Conservation (phyloP, 92 coral and sea anemone species). For the Anthopleura xanthogrammica region DNA sequence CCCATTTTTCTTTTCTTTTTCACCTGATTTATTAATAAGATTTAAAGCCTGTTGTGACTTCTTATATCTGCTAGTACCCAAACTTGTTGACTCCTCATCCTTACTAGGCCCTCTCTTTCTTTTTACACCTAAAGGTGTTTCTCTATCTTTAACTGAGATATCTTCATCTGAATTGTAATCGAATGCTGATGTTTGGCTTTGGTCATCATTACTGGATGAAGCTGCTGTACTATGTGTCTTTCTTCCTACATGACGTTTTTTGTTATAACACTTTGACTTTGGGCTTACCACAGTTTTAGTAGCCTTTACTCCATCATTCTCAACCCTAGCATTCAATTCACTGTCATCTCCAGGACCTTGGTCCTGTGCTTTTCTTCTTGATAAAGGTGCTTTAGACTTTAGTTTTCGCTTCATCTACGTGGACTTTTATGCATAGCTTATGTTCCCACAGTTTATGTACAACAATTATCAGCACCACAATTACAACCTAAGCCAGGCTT, state of each 20-base stretch:
- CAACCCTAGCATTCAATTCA: neutral
- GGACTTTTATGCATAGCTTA: neutral
- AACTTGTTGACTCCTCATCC: conserved; percentile 7
- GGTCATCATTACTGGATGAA: neutral
- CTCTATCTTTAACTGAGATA: neutral
- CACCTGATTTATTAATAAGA: conserved; percentile 12
- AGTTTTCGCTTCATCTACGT: conserved; percentile 30
- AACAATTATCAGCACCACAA: neutral
- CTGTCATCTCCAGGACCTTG: conserved; percentile 3
- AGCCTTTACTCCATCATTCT: neutral
- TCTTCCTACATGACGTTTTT: neutral
- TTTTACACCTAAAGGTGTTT: neutral
- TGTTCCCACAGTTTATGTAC: neutral
- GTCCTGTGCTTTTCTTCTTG: conserved; percentile 20
- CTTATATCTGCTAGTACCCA: conserved; percentile 8
- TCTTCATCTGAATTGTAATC: conserved; percentile 35
- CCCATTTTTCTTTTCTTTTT: neutral
- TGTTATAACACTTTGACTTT: conserved; percentile 28
- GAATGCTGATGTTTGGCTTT: conserved; percentile 16
- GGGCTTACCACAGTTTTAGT: conserved; percentile 3
- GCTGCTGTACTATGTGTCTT: neutral
- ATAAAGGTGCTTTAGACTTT: conserved; percentile 13
- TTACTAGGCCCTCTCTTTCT: conserved; percentile 17
- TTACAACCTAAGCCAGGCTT: neutral
- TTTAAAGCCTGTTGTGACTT: conserved; percentile 31